These are phyloP conservation scores for Regulus satrapa DNA, from an alignment of 2,113 vertebrate genomes.

Conservation along the genomic window DNA sequence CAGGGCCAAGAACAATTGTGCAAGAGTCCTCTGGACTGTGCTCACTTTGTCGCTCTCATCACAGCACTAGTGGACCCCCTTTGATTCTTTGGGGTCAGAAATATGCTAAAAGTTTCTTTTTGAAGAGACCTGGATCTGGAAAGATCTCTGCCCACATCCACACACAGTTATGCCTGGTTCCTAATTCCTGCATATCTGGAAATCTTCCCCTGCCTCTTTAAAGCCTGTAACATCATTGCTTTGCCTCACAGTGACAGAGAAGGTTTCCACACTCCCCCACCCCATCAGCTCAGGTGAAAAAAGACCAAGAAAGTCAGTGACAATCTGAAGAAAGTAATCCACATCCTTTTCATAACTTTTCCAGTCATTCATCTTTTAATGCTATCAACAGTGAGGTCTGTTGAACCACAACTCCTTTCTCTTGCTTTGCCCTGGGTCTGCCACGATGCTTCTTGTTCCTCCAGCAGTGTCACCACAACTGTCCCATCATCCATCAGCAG, in stretches of 20 bases:
- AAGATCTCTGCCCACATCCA: not conserved
- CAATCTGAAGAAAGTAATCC: not conserved
- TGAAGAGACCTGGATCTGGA: not conserved
- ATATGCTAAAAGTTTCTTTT: not conserved
- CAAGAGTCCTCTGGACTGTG: not conserved
- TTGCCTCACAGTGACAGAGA: not conserved
- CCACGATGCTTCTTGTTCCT: not conserved
- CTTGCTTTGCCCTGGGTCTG: not conserved
- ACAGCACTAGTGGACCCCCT: not conserved
- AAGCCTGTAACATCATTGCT: not conserved
- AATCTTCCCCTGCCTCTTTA: not conserved
- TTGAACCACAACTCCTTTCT: not conserved
- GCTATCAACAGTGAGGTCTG: not conserved
- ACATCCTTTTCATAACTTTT: not conserved
- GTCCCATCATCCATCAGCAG: not conserved
- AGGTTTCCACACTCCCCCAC: not conserved
- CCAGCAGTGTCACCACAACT: not conserved
- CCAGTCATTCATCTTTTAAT: not conserved
- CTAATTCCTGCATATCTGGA: not conserved
- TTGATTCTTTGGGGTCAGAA: not conserved
- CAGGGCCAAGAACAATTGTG: constrained; percentile 6
- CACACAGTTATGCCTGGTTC: not conserved
- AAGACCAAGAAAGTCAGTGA: not conserved
- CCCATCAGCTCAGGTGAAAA: not conserved
- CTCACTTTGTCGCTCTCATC: not conserved